Evolutionary conservation across 1,140 invertebrate genomes (phyloP), one percentile per base, ranked within the genome.

Genomic region (Zeugodacus cucurbitae): DNA sequence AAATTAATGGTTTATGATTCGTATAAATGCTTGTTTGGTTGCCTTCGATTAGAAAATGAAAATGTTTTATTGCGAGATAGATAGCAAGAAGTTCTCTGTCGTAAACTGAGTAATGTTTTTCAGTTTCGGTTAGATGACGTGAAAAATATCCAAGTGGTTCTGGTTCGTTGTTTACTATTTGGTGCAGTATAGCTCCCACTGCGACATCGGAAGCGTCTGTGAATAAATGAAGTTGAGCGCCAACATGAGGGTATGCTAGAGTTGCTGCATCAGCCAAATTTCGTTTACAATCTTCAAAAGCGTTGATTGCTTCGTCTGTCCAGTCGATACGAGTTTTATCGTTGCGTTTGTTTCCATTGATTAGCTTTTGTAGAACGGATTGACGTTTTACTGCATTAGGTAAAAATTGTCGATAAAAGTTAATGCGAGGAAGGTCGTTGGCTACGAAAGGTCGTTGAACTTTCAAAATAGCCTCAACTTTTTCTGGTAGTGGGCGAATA

Each of bases 1-100:
- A 92, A 22, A 89, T 91, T 3, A 94, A 89, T 4, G 93, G 93
- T 88, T 93, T 94, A 62, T 94, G 94, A 86, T 94, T 93, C 1
- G 93, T 94, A 70, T 89, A 92, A 7, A 94, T 90, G 3, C 88
- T 10, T 92, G 57, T 87, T 94, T 93, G 88, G 90, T 94, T 58
- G 57, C 57, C 57, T n/a, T 58, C 57, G 57, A 58, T 58, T 58
- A 58, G 22, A 11, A 20, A 58, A n/a, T n/a, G n/a, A n/a, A n/a
- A n/a, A n/a, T n/a, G n/a, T n/a, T n/a, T n/a, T n/a, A n/a, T n/a
- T n/a, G n/a, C n/a, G n/a, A n/a, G n/a, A n/a, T n/a, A n/a, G n/a
- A n/a, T n/a, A n/a, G n/a, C n/a, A n/a, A n/a, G n/a, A n/a, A n/a
- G n/a, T n/a, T n/a, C n/a, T n/a, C n/a, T n/a, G n/a, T n/a, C n/a